These are phyloP conservation scores for Brachyptera putata DNA, from an alignment of 2,888 invertebrate genomes.

Conservation along the genomic window DNA sequence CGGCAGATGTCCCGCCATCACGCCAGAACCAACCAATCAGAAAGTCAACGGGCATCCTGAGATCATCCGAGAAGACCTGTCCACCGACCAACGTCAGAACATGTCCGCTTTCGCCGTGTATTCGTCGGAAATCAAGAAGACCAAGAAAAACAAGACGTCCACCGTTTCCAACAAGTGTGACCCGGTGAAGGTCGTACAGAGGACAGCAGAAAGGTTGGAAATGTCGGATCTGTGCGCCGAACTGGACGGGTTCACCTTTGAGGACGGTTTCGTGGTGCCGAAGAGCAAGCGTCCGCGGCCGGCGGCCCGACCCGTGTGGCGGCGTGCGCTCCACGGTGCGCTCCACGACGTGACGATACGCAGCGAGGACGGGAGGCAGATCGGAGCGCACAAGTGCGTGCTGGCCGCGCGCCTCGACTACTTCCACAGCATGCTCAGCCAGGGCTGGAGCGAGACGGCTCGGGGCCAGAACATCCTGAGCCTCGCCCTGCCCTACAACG, in stretches of 20 bases:
- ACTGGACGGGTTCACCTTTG: conserved; percentile 25
- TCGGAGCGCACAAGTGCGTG: conserved; percentile 77
- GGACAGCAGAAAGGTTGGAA: conserved; percentile 48
- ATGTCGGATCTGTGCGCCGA: conserved; percentile 19
- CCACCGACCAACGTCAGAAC: conserved; percentile 38
- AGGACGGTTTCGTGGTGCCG: conserved; percentile 24
- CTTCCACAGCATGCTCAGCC: conserved; percentile 77
- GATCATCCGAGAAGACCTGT: not conserved
- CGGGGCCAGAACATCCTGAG: conserved; percentile 41
- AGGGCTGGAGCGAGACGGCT: conserved; percentile 60
- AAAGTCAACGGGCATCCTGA: not conserved
- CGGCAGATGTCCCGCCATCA: not conserved
- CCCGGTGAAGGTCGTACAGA: conserved; percentile 55
- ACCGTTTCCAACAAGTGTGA: conserved; percentile 42
- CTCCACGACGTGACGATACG: conserved; percentile 61
- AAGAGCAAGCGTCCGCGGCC: not conserved
- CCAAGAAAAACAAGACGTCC: conserved; percentile 33
- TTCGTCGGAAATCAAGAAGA: conserved; percentile 41
- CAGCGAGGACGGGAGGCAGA: conserved; percentile 44
- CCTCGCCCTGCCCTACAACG: conserved; percentile 57
- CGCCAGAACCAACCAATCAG: not conserved
- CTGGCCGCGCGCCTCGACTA: conserved; percentile 77
- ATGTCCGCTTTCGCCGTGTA: conserved; percentile 53
- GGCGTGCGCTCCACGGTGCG: conserved; percentile 48
- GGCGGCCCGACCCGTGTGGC: conserved; percentile 42